Evolutionary conservation across 2,113 vertebrate species (phyloP).

Genomic region (Fulica atra): DNA sequence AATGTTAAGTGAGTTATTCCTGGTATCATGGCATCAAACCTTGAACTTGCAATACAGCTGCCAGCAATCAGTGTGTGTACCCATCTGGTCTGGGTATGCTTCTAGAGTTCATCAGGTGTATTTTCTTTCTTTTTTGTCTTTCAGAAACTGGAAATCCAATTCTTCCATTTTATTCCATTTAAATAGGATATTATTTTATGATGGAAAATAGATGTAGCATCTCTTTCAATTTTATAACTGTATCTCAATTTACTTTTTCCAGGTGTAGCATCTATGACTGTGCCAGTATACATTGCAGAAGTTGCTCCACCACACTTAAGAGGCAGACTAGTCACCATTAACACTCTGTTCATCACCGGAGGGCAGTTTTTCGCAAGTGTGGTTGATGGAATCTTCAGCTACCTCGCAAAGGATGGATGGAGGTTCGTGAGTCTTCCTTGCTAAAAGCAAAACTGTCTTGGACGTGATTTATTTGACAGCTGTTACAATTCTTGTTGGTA

Average conservation of each 20-base stretch:
- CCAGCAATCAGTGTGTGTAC: background rate
- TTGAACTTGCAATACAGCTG: background rate
- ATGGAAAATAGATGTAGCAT: background rate
- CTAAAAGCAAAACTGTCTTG: background rate
- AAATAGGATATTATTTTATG: background rate
- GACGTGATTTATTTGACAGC: background rate
- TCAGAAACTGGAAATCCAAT: background rate
- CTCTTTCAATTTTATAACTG: background rate
- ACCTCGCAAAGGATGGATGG: slow-evolving; percentile 88
- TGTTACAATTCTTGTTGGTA: background rate
- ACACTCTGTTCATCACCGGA: slow-evolving; percentile 94
- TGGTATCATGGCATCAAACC: background rate
- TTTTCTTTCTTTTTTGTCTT: background rate
- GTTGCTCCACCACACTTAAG: slow-evolving; percentile 89
- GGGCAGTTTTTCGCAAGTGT: slow-evolving; percentile 96
- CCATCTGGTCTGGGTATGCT: background rate
- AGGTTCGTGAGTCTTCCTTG: slow-evolving; percentile 78
- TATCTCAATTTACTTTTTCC: background rate
- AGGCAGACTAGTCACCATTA: slow-evolving; percentile 94
- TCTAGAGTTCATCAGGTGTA: background rate
- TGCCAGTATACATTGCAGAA: slow-evolving; percentile 96
- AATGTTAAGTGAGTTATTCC: background rate
- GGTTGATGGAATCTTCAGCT: slow-evolving; percentile 93
- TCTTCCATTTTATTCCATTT: background rate
- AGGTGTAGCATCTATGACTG: slow-evolving; percentile 97